These are phyloP conservation scores for Pecten maximus DNA, from an alignment of 2,888 invertebrate species.

Conservation along the genomic window DNA sequence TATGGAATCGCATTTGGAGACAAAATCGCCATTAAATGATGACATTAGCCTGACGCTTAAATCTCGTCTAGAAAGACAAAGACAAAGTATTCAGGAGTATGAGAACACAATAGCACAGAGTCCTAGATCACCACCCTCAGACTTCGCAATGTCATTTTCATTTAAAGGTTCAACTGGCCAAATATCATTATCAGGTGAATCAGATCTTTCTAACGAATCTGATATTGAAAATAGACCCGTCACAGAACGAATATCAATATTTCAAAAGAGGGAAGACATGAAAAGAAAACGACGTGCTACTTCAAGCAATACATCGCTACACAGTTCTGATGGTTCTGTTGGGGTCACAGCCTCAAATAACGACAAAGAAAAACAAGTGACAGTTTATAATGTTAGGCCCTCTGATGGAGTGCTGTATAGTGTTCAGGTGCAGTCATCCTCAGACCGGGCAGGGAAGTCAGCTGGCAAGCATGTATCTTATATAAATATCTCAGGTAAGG, in stretches of 20 bases:
- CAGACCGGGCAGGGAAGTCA: slow-evolving; percentile 52
- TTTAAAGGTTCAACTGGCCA: not conserved
- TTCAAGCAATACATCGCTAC: not conserved
- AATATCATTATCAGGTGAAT: slow-evolving; percentile 2
- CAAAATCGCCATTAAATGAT: not conserved
- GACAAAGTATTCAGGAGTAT: slow-evolving; percentile 9
- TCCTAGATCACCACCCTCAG: not conserved
- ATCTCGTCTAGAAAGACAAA: not conserved
- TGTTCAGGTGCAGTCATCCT: slow-evolving; percentile 54
- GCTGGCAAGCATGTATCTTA: slow-evolving; percentile 62
- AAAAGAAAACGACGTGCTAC: not conserved
- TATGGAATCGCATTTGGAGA: not conserved
- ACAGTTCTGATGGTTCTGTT: not conserved
- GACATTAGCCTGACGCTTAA: not conserved
- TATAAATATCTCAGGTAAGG: slow-evolving; percentile 61
- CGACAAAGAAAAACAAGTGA: not conserved
- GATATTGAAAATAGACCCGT: slow-evolving; percentile 19
- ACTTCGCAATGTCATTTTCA: not conserved
- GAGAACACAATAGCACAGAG: not conserved
- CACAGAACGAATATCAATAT: not conserved
- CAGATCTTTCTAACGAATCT: not conserved
- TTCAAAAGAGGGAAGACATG: not conserved
- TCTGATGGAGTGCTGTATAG: slow-evolving; percentile 62
- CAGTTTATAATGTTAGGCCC: slow-evolving; percentile 28
- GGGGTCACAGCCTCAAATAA: not conserved